A percentile compares a stretch with the other conserved stretches of the same genome.
phyloP scores from a whole-genome alignment of 1,140 invertebrate species.

The Philaenus spumarius region DNA sequence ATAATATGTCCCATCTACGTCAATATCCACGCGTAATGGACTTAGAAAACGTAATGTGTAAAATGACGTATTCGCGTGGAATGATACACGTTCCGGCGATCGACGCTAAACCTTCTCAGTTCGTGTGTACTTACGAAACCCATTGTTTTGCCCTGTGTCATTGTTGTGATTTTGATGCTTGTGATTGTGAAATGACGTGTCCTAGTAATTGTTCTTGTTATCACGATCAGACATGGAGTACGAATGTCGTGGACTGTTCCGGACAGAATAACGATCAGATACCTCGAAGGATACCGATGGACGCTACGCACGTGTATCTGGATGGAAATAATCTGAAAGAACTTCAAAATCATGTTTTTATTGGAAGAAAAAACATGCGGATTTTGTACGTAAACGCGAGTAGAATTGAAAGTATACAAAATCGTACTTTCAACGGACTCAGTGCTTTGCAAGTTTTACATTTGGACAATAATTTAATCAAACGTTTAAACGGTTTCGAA shows the following conservation, averaged over 20 bases:
- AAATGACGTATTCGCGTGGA: constrained; percentile 66
- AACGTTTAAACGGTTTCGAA: constrained; percentile 76
- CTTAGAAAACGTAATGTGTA: constrained; percentile 76
- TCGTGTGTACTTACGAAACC: constrained; percentile 83
- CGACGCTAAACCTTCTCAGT: constrained; percentile 63
- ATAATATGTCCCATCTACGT: constrained; percentile 69
- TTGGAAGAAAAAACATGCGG: constrained; percentile 83
- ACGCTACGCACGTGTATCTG: constrained; percentile 84
- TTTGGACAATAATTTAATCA: constrained; percentile 76
- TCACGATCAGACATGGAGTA: constrained; percentile 86
- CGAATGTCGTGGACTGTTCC: constrained; percentile 87
- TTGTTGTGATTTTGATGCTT: constrained; percentile 91
- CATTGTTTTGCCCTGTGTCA: constrained; percentile 91
- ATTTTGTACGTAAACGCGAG: constrained; percentile 80
- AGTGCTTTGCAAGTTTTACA: constrained; percentile 73
- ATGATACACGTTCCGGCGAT: constrained; percentile 58
- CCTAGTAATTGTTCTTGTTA: constrained; percentile 87
- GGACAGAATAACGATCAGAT: constrained; percentile 64
- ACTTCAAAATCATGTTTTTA: constrained; percentile 82
- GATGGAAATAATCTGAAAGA: constrained; percentile 83
- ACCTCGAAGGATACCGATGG: constrained; percentile 84
- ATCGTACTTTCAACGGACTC: constrained; percentile 86
- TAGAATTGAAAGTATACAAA: constrained; percentile 77
- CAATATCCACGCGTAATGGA: constrained; percentile 83
- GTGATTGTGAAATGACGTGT: constrained; percentile 93